Base-by-base conservation (phyloP, 2,113 vertebrate species). In the Pycnonotus jocosus region DNA sequence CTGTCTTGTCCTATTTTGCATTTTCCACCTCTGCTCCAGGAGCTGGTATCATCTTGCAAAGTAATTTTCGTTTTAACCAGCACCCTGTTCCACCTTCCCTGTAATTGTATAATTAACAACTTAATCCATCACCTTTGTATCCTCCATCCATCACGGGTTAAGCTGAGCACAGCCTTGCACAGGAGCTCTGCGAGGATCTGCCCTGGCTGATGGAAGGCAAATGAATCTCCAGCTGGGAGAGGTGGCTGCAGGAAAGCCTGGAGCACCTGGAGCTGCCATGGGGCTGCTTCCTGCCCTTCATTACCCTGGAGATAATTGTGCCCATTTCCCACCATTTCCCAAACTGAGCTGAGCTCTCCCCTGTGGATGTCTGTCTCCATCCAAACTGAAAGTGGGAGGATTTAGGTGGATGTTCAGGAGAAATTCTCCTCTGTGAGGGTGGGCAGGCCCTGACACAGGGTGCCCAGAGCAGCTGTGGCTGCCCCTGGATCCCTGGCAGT, bases 51-150 rank as follows among this genome's bases (percentile, higher is more conserved):
- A 56, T 68, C 53, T 81, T 68, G 44, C 17, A 72, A 81, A 94
- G 51, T 72, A n/a, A 73, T 69, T 88, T 93, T 37, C 62, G 21
- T 60, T 81, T 78, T 85, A 71, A 51, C 37, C 16, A 69, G 65
- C 57, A 79, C 40, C 24, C 31, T 87, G 78, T 85, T 58, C 84
- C 44, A 79, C 28, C 70, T 90, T 58, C 44, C 18, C 28, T 77
- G 40, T 90, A 91, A 94, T 15, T 74, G 40, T 71, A 18, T 76
- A 87, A 87, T 93, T 91, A 96, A 68, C 85, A 76, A 45, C 57
- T 87, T 44, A 47, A 90, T 89, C 68, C 80, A 80, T 88, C 91
- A 93, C 86, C 64, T 91, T 88, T 86, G 77, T 53, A 53, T 30
- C 76, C 58, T 23, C 40, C 70, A 90, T 92, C 70, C 61, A 38